A percentile compares a stretch with the other conserved stretches of the same genome.
Conservation (phyloP, 1,140 invertebrate species). For the Hydropsyche tenuis region DNA sequence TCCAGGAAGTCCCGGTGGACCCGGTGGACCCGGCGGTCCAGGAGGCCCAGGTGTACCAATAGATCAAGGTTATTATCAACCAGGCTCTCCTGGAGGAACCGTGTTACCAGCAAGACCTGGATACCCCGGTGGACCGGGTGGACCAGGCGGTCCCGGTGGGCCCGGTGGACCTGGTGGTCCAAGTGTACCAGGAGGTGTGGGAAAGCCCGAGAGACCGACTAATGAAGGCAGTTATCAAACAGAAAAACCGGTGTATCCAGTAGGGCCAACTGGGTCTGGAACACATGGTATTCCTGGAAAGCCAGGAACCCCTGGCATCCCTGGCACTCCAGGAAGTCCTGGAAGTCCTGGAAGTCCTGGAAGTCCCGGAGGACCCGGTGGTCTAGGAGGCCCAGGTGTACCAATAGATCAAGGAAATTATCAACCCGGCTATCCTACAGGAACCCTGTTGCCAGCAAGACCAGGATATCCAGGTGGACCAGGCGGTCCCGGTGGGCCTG, state of each 20-base stretch:
- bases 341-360: slow-evolving; percentile 48
- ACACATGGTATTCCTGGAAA: slow-evolving; percentile 43
- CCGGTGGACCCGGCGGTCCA: slow-evolving; percentile 34
- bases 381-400: slow-evolving; percentile 30
- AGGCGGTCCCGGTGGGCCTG: slow-evolving; percentile 4
- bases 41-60: slow-evolving; percentile 32
- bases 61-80: slow-evolving; percentile 45
- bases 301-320: no score
- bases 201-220: no score
- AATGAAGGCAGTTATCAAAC: no score
- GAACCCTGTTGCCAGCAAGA: slow-evolving; percentile 18
- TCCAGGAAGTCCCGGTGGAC: slow-evolving; percentile 31
- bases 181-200: slow-evolving; percentile 13
- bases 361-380: slow-evolving; percentile 40
- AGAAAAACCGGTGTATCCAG: slow-evolving; percentile 38
- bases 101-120: slow-evolving; percentile 36
- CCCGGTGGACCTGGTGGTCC: slow-evolving; percentile 37
- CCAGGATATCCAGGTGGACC: slow-evolving; percentile 22
- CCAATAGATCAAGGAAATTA: no score
- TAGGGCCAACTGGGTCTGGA: slow-evolving; percentile 44
- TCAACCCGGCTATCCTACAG: no score
- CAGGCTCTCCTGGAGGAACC: slow-evolving; percentile 27
- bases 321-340: no score
- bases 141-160: slow-evolving; percentile 19
- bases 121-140: slow-evolving; percentile 25